Evolutionary conservation across 2,888 invertebrate species (phyloP), one percentile per base, ranked within the genome.

Genomic region (Anthophora plumipes): DNA sequence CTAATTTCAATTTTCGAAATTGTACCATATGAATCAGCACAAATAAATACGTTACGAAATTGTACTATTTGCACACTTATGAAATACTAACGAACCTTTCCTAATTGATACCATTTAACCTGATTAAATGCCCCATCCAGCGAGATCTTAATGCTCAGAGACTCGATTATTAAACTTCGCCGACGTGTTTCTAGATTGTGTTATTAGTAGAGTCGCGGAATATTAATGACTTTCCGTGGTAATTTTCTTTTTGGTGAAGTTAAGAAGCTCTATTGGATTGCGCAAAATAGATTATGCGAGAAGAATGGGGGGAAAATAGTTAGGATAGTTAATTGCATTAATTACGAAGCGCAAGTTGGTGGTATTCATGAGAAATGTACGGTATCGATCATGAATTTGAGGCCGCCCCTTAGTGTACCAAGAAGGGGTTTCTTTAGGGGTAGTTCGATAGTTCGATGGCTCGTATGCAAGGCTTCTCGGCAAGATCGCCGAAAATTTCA

Each of bases 361-460:
- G 20, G 39, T 7, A 39, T 52, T 43, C 67, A 6, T 5, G 43
- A 68, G 67, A 43, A 55, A 68, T 20, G 67, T 68, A 31, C 31
- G 22, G 46, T 46, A 68, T 68, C 31, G 68, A 68, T 68, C 57
- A 31, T 31, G 43, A 68, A 68, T 57, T 68, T 3, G 7, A 68
- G 57, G 57, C 57, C 31, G n/a, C 5, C n/a, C 31, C 14, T 37
- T 14, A 17, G 2, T 20, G 20, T 57, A 57, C 22, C 68, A 37
- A 37, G 68, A 37, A 68, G 57, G 46, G 57, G 55, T 57, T 68
- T 68, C 68, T 68, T 68, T 37, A 9, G 31, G n/a, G 46, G 3
- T 46, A 57, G 43, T 68, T 68, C 43, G 31, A 54, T 43, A 20
- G 14, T 68, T 55, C 14, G 12, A n/a, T n/a, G 17, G 14, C 25